Percentiles rank a stretch among this genome's conserved stretches.
phyloP scores from a whole-genome alignment of 2,797 vertebrate genomes.

The Macroramphosus scolopax region DNA sequence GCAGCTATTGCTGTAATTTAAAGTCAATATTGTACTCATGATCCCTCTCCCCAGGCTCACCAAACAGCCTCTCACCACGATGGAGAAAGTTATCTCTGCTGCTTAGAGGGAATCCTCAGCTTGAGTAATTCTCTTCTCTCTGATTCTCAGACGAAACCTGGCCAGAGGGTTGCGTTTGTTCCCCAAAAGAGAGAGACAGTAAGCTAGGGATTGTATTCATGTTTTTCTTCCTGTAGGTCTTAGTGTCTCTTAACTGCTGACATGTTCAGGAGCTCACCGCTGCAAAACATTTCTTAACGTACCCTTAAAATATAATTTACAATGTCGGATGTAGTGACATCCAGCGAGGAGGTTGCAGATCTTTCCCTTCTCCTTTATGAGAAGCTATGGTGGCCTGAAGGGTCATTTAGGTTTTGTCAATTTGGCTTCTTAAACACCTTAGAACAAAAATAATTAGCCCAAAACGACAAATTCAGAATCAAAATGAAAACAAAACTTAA shows the following conservation, averaged over 20 bases:
- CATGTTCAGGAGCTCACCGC: too few species aligned
- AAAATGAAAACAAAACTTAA: constrained; percentile 33
- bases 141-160: constrained; percentile 37
- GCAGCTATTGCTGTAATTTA: constrained; percentile 81
- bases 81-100: constrained; percentile 60
- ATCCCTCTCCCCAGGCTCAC: constrained; percentile 75
- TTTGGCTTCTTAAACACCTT: too few species aligned
- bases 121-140: constrained; percentile 40
- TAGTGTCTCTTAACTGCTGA: too few species aligned
- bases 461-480: background rate
- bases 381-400: too few species aligned
- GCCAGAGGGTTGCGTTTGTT: constrained; percentile 35
- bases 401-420: too few species aligned
- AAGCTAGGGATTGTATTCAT: constrained; percentile 26
- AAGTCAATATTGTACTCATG: constrained; percentile 81
- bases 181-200: constrained; percentile 23
- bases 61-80: constrained; percentile 48
- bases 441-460: too few species aligned
- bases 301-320: too few species aligned
- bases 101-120: constrained; percentile 69
- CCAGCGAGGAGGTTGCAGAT: too few species aligned
- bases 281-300: too few species aligned
- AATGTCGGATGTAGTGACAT: too few species aligned
- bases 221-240: background rate
- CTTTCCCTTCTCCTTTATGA: too few species aligned